These are phyloP conservation scores for Poeciliopsis paucimaculata DNA, from an alignment of 2,797 vertebrate genomes.

Conservation along the genomic window DNA sequence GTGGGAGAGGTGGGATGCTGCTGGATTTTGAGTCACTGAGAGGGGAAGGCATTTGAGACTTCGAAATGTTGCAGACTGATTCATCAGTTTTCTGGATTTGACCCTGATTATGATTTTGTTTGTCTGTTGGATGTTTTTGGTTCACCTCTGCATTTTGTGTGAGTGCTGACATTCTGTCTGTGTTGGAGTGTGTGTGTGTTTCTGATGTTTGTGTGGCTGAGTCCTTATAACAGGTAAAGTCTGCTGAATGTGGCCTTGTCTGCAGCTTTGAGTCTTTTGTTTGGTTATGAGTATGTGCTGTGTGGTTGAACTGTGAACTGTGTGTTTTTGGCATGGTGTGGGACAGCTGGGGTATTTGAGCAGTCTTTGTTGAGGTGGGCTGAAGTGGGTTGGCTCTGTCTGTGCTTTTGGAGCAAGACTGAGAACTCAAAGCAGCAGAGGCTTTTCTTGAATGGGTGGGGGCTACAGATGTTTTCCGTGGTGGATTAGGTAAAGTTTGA, in stretches of 20 bases:
- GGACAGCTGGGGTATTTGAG: slow-evolving; percentile 62
- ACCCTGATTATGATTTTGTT: slow-evolving; percentile 29
- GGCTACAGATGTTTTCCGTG: slow-evolving; percentile 52
- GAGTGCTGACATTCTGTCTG: slow-evolving; percentile 32
- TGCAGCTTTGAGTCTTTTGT: slow-evolving; percentile 55
- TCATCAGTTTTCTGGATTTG: slow-evolving; percentile 38
- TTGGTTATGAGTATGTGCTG: slow-evolving; percentile 46
- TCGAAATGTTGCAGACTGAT: slow-evolving; percentile 24
- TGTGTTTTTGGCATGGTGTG: slow-evolving; percentile 76
- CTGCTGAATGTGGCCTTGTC: slow-evolving; percentile 63
- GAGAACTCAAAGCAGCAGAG: slow-evolving; percentile 29
- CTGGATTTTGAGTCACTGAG: slow-evolving; percentile 37
- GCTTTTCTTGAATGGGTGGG: slow-evolving; percentile 59
- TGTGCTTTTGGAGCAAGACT: slow-evolving; percentile 50
- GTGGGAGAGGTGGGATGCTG: slow-evolving; percentile 49
- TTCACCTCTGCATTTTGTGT: slow-evolving; percentile 31
- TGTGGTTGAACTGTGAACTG: slow-evolving; percentile 60
- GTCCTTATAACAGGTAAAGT: slow-evolving; percentile 66
- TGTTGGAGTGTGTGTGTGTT: slow-evolving; percentile 22
- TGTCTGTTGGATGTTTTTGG: slow-evolving; percentile 31
- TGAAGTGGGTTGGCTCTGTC: slow-evolving; percentile 34
- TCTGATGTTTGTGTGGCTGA: slow-evolving; percentile 69
- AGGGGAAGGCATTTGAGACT: slow-evolving; percentile 34
- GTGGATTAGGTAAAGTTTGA: slow-evolving; percentile 79
- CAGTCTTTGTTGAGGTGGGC: slow-evolving; percentile 37